Evolutionary conservation across 2,113 vertebrate species (phyloP).

Genomic region (Callithrix jacchus): DNA sequence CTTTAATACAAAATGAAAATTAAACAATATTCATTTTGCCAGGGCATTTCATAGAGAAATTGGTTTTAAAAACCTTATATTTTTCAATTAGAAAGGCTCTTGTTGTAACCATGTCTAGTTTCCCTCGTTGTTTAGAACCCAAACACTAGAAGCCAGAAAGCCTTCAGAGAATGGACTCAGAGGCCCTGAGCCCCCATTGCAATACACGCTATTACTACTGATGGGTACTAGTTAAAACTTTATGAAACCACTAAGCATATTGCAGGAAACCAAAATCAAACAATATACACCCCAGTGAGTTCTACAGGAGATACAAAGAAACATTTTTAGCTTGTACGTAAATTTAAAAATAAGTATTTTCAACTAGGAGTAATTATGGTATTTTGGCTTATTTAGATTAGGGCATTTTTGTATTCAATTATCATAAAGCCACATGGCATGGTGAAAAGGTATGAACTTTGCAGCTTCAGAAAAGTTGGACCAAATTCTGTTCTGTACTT

Average conservation of each 20-base stretch:
- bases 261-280: constrained; percentile 56
- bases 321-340: constrained; percentile 66
- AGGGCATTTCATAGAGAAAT: constrained; percentile 75
- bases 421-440: neutral
- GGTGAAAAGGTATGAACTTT: neutral
- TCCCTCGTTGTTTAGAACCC: constrained; percentile 75
- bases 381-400: constrained; percentile 76
- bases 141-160: constrained; percentile 67
- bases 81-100: constrained; percentile 80
- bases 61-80: constrained; percentile 74
- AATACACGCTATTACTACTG: constrained; percentile 66
- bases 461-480: neutral
- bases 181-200: constrained; percentile 61
- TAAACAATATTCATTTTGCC: constrained; percentile 84
- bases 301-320: constrained; percentile 74
- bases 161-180: constrained; percentile 66
- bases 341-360: constrained; percentile 72
- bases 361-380: constrained; percentile 53
- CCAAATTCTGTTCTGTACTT: neutral
- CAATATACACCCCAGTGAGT: constrained; percentile 66
- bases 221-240: constrained; percentile 74
- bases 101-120: constrained; percentile 71
- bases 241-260: constrained; percentile 70
- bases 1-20: constrained; percentile 86
- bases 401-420: constrained; percentile 47